Percentiles rank a stretch among this genome's conserved stretches.
Evolutionary conservation across 2,113 vertebrate genomes (phyloP).

Genomic region (Laticauda colubrina): DNA sequence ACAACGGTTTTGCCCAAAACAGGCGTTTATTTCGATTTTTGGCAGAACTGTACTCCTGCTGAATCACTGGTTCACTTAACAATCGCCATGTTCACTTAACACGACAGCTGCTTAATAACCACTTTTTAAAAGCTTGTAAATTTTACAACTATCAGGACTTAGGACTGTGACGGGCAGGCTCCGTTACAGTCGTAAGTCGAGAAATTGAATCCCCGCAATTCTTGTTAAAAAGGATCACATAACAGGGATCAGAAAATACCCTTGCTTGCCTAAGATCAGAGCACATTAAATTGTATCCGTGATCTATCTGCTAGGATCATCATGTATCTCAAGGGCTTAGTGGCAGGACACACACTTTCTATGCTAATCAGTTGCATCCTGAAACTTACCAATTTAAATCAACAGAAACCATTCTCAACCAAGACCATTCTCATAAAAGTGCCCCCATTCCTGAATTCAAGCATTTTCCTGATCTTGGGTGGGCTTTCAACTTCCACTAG

Average conservation of each 20-base stretch:
- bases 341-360: not conserved
- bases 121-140: too few relatives aligned
- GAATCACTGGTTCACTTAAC: too few relatives aligned
- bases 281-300: not conserved
- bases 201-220: not conserved
- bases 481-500: not conserved
- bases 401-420: not conserved
- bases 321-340: not conserved
- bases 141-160: too few relatives aligned
- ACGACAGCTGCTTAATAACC: too few relatives aligned
- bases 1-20: too few relatives aligned
- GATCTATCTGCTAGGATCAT: not conserved
- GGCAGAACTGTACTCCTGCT: too few relatives aligned
- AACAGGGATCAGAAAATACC: not conserved
- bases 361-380: not conserved
- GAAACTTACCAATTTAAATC: not conserved
- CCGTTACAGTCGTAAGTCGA: too few relatives aligned
- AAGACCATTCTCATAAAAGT: not conserved
- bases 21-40: too few relatives aligned
- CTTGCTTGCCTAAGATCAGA: not conserved
- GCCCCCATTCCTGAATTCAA: not conserved
- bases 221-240: not conserved
- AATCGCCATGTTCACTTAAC: too few relatives aligned
- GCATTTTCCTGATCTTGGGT: not conserved
- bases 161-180: too few relatives aligned